A percentile compares a stretch with the other conserved stretches of the same genome.
phyloP scores from a whole-genome alignment of 2,888 invertebrate genomes.

The Chrysolina oricalcia region DNA sequence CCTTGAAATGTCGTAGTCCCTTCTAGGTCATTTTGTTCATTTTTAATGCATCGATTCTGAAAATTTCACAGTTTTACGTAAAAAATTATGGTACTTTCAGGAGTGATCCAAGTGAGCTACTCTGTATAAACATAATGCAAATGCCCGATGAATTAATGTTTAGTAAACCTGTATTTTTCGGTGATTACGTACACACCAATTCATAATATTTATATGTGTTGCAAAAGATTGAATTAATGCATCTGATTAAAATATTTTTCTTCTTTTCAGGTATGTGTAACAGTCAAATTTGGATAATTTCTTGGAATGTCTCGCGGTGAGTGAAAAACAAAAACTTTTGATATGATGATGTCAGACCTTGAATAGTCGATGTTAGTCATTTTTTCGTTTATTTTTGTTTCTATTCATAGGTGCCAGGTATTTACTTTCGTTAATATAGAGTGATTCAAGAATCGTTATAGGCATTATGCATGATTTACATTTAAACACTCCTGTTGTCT shows the following conservation, averaged over 20 bases:
- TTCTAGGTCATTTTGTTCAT: too few relatives aligned
- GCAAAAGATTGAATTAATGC: slow-evolving; percentile 4
- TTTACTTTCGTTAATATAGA: background rate
- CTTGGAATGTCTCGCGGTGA: background rate
- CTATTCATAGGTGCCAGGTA: slow-evolving; percentile 19
- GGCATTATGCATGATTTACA: background rate
- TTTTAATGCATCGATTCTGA: too few relatives aligned
- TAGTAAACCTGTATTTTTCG: background rate
- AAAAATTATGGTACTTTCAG: too few relatives aligned
- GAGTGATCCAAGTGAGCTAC: too few relatives aligned
- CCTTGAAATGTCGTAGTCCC: too few relatives aligned
- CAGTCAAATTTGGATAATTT: background rate
- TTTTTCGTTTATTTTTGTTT: slow-evolving; percentile 24
- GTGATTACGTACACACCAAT: background rate
- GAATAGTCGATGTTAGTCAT: slow-evolving; percentile 1
- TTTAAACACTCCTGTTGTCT: background rate
- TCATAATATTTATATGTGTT: slow-evolving; percentile 10
- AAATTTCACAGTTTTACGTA: too few relatives aligned
- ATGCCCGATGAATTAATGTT: background rate
- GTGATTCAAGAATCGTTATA: background rate
- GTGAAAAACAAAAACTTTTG: slow-evolving; percentile 17
- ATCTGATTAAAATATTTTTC: background rate
- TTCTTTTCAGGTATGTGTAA: slow-evolving; percentile 20
- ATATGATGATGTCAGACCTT: slow-evolving; percentile 7
- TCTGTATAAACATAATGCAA: background rate